Evolutionary conservation across 2,113 vertebrate genomes (phyloP), one percentile per base, ranked within the genome.

Genomic region (Crotophaga sulcirostris): DNA sequence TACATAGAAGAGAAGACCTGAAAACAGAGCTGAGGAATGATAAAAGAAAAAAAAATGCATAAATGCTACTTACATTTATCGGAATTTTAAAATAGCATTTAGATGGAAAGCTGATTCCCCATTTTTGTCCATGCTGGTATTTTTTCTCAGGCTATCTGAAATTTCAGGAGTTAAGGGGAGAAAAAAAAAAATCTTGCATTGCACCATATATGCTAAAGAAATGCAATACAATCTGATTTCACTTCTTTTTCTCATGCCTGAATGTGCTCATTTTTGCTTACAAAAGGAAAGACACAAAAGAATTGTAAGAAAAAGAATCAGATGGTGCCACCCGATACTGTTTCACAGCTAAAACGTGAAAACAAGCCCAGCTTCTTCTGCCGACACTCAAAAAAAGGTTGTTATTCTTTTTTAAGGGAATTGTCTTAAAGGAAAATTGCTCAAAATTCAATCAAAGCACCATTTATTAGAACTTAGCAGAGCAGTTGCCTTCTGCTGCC

Each of bases 251-350:
- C 97, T 93, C 90, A 40, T 2, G 69, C 93, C 89, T 96, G 93
- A 97, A 96, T 93, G 89, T 96, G 87, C 96, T 97, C 95, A 90
- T 97, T 97, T 97, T 94, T 95, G 95, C 95, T 97, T 96, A 97
- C 96, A 97, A 97, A 95, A 97, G 92, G 82, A 74, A 95, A 94
- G 87, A 68, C 94, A 97, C 96, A 97, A 97, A 97, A 96, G 96
- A 90, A 96, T 83, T 82, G 86, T 84, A 96, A 97, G 95, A 97
- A 97, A 96, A 93, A 93, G 93, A 96, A 96, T 97, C 96, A 97
- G 97, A 97, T 96, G 94, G 95, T 96, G 90, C 95, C 2, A 3
- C 93, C 95, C 16, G 84, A 97, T 96, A 97, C 84, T 84, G 89
- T 96, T 97, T 95, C 95, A 73, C 69, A 80, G 90, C 70, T 79